Conservation (phyloP, 1,140 invertebrate genomes). For the Venustaconcha ellipsiformis region DNA sequence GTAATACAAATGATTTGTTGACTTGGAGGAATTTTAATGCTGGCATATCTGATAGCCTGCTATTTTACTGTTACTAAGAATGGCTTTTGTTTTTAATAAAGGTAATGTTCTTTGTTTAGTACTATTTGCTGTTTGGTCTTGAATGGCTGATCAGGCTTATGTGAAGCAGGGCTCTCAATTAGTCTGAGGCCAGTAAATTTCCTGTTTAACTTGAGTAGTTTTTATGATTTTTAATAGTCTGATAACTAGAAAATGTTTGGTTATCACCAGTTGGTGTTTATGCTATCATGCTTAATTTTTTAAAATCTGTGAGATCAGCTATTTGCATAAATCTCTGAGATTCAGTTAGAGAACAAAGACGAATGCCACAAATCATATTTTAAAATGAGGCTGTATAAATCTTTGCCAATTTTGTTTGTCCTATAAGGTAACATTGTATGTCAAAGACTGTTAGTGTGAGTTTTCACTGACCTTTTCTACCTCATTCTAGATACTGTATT, state of each 20-base stretch:
- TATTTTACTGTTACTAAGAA: neutral
- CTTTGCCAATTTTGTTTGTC: neutral
- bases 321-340: too few species aligned
- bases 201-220: too few species aligned
- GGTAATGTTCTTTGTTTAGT: neutral
- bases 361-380: neutral
- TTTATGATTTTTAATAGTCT: too few species aligned
- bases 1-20: slow-evolving; percentile 31
- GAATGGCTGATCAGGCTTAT: neutral
- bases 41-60: neutral
- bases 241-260: too few species aligned
- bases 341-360: too few species aligned
- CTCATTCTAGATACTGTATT: too few species aligned
- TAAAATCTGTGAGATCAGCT: too few species aligned
- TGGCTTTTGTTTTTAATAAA: neutral
- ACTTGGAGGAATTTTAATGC: neutral
- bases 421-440: neutral
- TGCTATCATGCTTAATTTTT: too few species aligned
- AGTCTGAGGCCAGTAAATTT: too few species aligned
- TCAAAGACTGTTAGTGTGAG: neutral
- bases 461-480: too few species aligned
- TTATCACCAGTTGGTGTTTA: too few species aligned
- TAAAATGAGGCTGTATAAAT: neutral
- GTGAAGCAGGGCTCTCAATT: too few species aligned
- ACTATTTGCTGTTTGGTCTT: neutral